Evolutionary conservation across 1,140 invertebrate genomes (phyloP).

Genomic region (Caenorhabditis remanei): DNA sequence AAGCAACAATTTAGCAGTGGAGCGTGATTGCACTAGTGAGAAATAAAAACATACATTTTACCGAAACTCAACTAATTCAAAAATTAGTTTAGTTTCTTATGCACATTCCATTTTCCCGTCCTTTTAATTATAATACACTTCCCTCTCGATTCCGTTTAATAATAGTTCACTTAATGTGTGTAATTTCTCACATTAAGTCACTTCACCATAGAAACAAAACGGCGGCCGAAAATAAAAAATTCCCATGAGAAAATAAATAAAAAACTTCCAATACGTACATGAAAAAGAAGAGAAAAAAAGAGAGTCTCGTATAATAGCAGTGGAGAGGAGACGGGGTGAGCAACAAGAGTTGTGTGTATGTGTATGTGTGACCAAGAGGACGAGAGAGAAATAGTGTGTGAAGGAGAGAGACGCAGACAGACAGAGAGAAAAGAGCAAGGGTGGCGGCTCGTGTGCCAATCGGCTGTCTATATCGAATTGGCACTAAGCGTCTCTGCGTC

Average conservation of each 20-base stretch:
- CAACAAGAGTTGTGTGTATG: not conserved
- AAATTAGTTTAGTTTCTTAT: too few species aligned
- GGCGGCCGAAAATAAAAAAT: too few species aligned
- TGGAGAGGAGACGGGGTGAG: not conserved
- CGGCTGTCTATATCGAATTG: conserved; percentile 36
- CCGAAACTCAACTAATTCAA: too few species aligned
- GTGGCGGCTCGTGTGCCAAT: not conserved
- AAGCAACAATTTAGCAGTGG: too few species aligned
- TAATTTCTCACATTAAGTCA: not conserved
- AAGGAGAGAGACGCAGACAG: not conserved
- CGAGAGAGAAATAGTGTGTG: not conserved
- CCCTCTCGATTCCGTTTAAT: too few species aligned
- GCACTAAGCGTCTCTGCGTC: not conserved
- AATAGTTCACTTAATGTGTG: not conserved
- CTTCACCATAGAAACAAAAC: too few species aligned
- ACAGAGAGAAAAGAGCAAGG: not conserved
- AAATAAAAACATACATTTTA: too few species aligned
- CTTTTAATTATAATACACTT: too few species aligned
- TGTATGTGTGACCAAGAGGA: not conserved
- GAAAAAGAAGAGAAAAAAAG: not conserved
- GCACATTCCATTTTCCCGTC: too few species aligned
- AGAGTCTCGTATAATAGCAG: conserved; percentile 18
- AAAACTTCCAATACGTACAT: not conserved
- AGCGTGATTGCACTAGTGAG: too few species aligned
- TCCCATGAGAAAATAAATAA: not conserved